These are phyloP conservation scores for Drosophila lutescens DNA, from an alignment of 2,888 invertebrate species.

Conservation along the genomic window DNA sequence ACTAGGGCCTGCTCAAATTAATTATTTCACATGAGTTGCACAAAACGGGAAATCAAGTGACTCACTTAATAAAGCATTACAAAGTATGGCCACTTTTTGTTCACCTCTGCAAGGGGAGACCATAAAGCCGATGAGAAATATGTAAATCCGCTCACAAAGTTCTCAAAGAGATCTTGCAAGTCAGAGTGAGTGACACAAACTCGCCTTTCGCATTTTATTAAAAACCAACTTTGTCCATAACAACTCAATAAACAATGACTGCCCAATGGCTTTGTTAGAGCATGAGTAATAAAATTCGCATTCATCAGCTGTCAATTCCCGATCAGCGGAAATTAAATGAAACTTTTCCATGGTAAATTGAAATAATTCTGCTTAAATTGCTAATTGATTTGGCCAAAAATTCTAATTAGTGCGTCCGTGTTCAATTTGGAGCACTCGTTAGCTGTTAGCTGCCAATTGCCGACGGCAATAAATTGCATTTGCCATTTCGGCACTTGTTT, in stretches of 20 bases:
- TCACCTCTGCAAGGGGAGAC: conserved; percentile 31
- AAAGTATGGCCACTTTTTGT: conserved; percentile 35
- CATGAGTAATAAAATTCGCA: conserved; percentile 10
- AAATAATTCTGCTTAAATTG: conserved; percentile 45
- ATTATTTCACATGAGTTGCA: conserved; percentile 74
- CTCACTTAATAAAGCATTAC: conserved; percentile 61
- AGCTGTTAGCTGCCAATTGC: conserved; percentile 40
- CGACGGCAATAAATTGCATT: conserved; percentile 53
- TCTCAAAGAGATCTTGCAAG: conserved; percentile 39
- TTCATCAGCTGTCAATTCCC: conserved; percentile 15
- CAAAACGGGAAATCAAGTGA: conserved; percentile 44
- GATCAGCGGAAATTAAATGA: conserved; percentile 23
- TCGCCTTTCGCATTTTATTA: conserved; percentile 13
- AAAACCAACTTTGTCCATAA: conserved; percentile 25
- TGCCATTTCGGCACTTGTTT: conserved; percentile 59
- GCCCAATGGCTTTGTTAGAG: conserved; percentile 2
- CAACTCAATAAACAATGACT: conserved; percentile 23
- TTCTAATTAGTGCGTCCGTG: conserved; percentile 56
- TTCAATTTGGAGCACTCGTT: conserved; percentile 41
- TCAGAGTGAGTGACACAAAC: conserved; percentile 48
- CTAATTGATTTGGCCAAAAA: conserved; percentile 51
- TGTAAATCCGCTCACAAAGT: conserved; percentile 22
- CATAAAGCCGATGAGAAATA: conserved; percentile 22
- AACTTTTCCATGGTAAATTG: conserved; percentile 34
- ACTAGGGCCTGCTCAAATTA: conserved; percentile 42